phyloP scores from a whole-genome alignment of 2,888 invertebrate species.

The Dinocampus coccinellae region DNA sequence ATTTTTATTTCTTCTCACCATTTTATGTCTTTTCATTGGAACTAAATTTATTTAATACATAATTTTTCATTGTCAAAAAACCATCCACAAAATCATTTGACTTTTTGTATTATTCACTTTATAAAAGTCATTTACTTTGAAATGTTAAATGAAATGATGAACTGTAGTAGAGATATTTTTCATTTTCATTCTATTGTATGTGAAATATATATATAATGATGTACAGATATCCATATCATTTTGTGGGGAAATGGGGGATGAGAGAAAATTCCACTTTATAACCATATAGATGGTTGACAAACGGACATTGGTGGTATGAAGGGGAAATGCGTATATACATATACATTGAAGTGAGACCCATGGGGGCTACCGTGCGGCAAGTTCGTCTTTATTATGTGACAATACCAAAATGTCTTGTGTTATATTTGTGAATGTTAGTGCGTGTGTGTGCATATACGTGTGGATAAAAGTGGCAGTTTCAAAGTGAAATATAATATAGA shows the following conservation, averaged over 20 bases:
- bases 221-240: constrained; percentile 7
- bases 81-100: not conserved
- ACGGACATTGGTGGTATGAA: constrained; percentile 6
- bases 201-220: not conserved
- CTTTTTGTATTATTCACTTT: not conserved
- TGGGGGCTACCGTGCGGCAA: not conserved
- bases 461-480: not conserved
- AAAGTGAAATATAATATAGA: not conserved
- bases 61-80: not conserved
- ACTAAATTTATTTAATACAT: not conserved
- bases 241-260: not conserved
- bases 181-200: not conserved
- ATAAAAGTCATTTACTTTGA: not conserved
- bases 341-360: constrained; percentile 3
- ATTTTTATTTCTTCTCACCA: not conserved
- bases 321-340: constrained; percentile 5
- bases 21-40: not conserved
- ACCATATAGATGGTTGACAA: constrained; percentile 24
- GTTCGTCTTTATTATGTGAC: constrained; percentile 1
- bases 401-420: not conserved
- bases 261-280: constrained; percentile 28
- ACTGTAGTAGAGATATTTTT: constrained; percentile 1
- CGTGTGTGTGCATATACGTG: not conserved
- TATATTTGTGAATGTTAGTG: not conserved
- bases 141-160: not conserved